These are phyloP conservation scores for Choreutis nemorana DNA, from an alignment of 2,888 invertebrate genomes.

Conservation along the genomic window DNA sequence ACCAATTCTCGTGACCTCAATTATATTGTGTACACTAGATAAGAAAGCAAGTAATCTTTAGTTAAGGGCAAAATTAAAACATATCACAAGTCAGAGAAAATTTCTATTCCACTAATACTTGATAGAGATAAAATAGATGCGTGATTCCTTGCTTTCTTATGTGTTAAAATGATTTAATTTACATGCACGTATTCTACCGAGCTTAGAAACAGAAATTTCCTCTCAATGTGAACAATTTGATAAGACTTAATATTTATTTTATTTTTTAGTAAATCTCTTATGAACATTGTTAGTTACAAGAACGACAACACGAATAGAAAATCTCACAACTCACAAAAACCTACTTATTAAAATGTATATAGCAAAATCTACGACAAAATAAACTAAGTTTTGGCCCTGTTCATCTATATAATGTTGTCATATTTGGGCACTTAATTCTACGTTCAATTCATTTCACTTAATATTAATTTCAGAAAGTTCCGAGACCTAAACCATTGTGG, in stretches of 20 bases:
- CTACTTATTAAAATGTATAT: too few relatives aligned
- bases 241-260: slow-evolving; percentile 2
- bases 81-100: slow-evolving; percentile 56
- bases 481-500: slow-evolving; percentile 49
- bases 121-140: slow-evolving; percentile 15
- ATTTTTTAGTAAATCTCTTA: neutral
- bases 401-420: slow-evolving; percentile 20
- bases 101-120: slow-evolving; percentile 54
- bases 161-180: slow-evolving; percentile 18
- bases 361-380: slow-evolving; percentile 3
- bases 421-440: slow-evolving; percentile 26
- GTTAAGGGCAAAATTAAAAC: slow-evolving; percentile 31
- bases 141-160: slow-evolving; percentile 59
- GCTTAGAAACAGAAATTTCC: slow-evolving; percentile 62
- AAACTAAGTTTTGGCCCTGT: slow-evolving; percentile 11
- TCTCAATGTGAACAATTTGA: slow-evolving; percentile 32
- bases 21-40: slow-evolving; percentile 43
- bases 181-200: slow-evolving; percentile 45
- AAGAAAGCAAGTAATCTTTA: slow-evolving; percentile 59
- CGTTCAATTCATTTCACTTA: too few relatives aligned
- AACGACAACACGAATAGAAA: too few relatives aligned
- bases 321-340: too few relatives aligned
- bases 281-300: neutral
- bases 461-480: too few relatives aligned
- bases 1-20: slow-evolving; percentile 40